These are phyloP conservation scores for Sebastolobus altivelis DNA, from an alignment of 2,797 vertebrate genomes.

Conservation along the genomic window DNA sequence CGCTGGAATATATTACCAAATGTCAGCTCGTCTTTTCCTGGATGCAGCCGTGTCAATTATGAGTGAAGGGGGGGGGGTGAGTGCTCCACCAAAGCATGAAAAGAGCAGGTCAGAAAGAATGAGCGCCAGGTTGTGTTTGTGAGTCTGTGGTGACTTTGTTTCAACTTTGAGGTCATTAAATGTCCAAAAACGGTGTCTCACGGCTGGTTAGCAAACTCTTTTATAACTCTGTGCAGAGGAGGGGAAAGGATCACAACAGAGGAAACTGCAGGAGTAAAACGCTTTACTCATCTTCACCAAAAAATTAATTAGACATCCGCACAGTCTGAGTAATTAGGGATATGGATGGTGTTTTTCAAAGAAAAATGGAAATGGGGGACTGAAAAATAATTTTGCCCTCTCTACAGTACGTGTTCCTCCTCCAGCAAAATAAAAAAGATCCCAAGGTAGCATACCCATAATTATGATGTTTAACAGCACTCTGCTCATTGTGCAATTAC, in stretches of 20 bases:
- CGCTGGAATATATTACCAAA: conserved; percentile 59
- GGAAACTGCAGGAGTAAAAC: not conserved
- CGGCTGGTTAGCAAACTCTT: not conserved
- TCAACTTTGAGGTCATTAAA: conserved; percentile 16
- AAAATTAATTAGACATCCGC: conserved; percentile 17
- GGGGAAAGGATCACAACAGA: not conserved
- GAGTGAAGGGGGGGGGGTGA: conserved; percentile 10
- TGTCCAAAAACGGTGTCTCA: not conserved
- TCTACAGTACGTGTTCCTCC: conserved; percentile 28
- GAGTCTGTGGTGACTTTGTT: conserved; percentile 20
- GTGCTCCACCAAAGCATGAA: not conserved
- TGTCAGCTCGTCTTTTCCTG: conserved; percentile 59
- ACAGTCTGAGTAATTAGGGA: conserved; percentile 33
- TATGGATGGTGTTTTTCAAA: conserved; percentile 44
- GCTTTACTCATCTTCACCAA: not conserved
- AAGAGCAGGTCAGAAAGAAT: conserved; percentile 9
- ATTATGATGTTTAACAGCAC: conserved; percentile 74
- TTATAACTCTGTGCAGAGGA: not conserved
- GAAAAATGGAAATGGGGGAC: conserved; percentile 41
- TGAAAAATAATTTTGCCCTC: conserved; percentile 27
- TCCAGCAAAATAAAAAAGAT: conserved; percentile 58
- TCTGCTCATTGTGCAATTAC: conserved; percentile 67
- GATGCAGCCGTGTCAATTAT: conserved; percentile 48
- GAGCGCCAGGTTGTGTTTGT: conserved; percentile 10
- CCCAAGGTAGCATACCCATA: conserved; percentile 55